Conservation (phyloP, 2,888 invertebrate species). For the Microchrysa polita region DNA sequence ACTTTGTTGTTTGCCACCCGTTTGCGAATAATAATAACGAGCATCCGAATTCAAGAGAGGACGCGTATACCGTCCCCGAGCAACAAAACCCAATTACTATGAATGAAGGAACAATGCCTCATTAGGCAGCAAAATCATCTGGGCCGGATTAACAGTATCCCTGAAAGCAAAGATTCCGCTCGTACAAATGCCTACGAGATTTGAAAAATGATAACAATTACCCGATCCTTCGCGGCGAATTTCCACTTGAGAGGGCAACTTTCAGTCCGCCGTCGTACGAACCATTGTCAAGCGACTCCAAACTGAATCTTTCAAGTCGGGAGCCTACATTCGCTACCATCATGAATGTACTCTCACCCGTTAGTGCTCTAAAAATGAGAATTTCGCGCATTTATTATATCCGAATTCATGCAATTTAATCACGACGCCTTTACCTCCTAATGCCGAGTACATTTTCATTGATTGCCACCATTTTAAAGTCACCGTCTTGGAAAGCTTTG, state of each 20-base stretch:
- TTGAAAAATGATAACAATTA: neutral
- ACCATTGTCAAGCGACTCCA: conserved; percentile 10
- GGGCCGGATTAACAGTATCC: neutral
- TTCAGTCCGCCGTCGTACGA: neutral
- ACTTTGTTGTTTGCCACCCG: no score
- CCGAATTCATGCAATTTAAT: conserved; percentile 6
- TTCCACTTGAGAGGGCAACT: conserved; percentile 20
- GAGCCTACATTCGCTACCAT: conserved; percentile 31
- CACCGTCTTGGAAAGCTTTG: conserved; percentile 49
- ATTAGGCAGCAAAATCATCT: conserved; percentile 17
- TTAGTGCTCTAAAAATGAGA: conserved; percentile 12
- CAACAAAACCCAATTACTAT: no score
- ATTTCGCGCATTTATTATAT: neutral
- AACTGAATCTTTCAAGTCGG: conserved; percentile 12
- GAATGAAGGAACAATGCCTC: conserved; percentile 24
- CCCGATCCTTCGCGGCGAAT: conserved; percentile 23
- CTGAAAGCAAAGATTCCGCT: conserved; percentile 18
- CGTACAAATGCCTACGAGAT: neutral
- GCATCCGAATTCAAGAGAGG: no score
- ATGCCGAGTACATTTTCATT: conserved; percentile 34
- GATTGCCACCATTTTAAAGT: conserved; percentile 21
- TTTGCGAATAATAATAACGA: no score
- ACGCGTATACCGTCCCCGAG: no score
- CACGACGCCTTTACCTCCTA: conserved; percentile 12
- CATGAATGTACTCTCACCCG: conserved; percentile 3